phyloP scores from a whole-genome alignment of 2,113 vertebrate genomes.

The Globicephala melas region DNA sequence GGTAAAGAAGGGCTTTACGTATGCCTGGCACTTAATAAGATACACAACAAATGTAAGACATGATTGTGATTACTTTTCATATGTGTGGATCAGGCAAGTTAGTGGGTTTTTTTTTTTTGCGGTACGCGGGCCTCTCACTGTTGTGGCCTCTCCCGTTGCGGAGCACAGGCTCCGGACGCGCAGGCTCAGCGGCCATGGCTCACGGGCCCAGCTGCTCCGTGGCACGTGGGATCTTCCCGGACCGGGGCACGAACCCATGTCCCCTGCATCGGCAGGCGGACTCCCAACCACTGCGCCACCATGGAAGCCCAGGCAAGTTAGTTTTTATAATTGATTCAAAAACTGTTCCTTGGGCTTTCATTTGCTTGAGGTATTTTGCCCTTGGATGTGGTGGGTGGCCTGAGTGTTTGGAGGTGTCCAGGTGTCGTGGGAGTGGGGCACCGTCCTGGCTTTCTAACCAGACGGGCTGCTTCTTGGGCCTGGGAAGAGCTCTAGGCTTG shows the following conservation, averaged over 20 bases:
- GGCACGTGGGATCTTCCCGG: no score
- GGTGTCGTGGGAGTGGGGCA: background rate
- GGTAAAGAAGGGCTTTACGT: background rate
- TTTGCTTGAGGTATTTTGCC: slow-evolving; percentile 10
- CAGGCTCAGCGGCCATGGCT: no score
- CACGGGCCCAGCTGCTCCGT: no score
- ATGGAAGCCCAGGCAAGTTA: background rate
- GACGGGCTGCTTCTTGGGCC: background rate
- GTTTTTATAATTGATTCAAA: background rate
- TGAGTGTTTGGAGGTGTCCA: background rate
- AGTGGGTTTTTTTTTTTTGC: background rate
- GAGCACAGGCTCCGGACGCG: no score
- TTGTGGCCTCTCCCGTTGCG: no score
- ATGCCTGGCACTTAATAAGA: background rate
- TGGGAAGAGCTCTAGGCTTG: background rate
- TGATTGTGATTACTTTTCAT: background rate
- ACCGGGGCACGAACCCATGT: no score
- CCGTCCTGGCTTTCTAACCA: background rate
- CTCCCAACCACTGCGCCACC: no score
- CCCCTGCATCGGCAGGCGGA: no score
- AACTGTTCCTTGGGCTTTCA: background rate
- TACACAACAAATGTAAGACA: background rate
- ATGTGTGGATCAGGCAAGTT: background rate
- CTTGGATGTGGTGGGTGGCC: background rate
- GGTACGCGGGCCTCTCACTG: no score